Evolutionary conservation across 2,797 vertebrate genomes (phyloP).

Genomic region (Gymnothorax reevesii): DNA sequence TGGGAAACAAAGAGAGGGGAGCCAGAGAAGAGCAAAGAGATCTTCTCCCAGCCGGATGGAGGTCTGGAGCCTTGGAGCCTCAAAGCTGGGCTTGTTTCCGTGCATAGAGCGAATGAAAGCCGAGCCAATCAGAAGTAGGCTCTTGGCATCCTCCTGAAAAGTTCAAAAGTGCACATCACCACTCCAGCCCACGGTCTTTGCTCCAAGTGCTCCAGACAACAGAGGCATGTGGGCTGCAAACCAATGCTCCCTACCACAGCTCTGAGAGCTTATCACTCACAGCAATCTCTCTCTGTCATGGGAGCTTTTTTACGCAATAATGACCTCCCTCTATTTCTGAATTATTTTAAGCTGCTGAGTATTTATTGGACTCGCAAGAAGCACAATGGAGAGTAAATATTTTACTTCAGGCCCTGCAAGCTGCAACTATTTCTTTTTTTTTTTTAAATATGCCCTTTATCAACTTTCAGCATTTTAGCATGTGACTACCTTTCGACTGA

Average conservation of each 20-base stretch:
- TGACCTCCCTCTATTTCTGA: neutral
- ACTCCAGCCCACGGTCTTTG: neutral
- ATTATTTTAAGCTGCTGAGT: neutral
- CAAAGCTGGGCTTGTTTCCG: neutral
- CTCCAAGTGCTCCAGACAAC: neutral
- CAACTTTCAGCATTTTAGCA: neutral
- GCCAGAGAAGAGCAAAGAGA: neutral
- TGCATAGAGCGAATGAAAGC: neutral
- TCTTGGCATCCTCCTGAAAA: neutral
- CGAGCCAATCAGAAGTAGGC: neutral
- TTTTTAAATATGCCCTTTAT: neutral
- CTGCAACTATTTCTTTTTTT: neutral
- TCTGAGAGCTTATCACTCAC: neutral
- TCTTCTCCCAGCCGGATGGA: neutral
- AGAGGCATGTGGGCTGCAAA: neutral
- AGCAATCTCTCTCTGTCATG: neutral
- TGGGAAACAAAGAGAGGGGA: neutral
- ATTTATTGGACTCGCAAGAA: neutral
- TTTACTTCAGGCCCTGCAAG: neutral
- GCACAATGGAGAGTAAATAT: neutral
- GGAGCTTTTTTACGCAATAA: neutral
- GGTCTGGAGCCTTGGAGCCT: neutral
- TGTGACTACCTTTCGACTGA: neutral
- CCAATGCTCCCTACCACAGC: neutral
- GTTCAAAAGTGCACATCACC: conserved; percentile 1